Evolutionary conservation across 2,888 invertebrate species (phyloP).

Genomic region (Drosophila planitibia): DNA sequence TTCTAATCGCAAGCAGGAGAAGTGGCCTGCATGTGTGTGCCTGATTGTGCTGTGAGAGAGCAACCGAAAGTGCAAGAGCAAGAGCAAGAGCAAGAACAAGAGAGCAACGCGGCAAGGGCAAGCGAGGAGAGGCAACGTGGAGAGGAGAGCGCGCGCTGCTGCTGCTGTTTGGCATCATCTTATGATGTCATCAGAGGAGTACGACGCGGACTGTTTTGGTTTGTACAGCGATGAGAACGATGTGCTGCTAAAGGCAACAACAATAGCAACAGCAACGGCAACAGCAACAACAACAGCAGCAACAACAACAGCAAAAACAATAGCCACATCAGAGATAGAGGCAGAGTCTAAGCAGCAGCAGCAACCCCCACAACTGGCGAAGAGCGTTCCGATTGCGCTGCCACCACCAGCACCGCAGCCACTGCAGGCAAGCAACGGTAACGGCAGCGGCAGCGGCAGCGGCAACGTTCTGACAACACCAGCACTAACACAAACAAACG

Average conservation of each 20-base stretch:
- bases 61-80: slow-evolving; percentile 53
- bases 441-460: slow-evolving; percentile 18
- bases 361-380: slow-evolving; percentile 54
- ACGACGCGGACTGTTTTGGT: slow-evolving; percentile 96
- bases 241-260: slow-evolving; percentile 94
- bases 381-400: slow-evolving; percentile 44
- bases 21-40: slow-evolving; percentile 52
- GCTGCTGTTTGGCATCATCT: slow-evolving; percentile 89
- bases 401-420: slow-evolving; percentile 54
- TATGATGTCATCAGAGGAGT: slow-evolving; percentile 99
- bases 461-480: slow-evolving; percentile 31
- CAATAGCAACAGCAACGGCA: slow-evolving; percentile 87
- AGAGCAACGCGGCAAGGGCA: slow-evolving; percentile 6
- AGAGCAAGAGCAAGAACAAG: slow-evolving; percentile 17
- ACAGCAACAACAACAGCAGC: slow-evolving; percentile 86
- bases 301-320: slow-evolving; percentile 84
- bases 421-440: slow-evolving; percentile 60
- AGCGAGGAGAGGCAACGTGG: slow-evolving; percentile 55
- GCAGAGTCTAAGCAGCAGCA: slow-evolving; percentile 86
- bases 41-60: slow-evolving; percentile 42
- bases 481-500: slow-evolving; percentile 46
- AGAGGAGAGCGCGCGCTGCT: slow-evolving; percentile 69
- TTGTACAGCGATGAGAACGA: slow-evolving; percentile 93
- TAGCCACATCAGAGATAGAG: slow-evolving; percentile 44
- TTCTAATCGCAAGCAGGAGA: slow-evolving; percentile 51